Evolutionary conservation across 92 coral and sea anemone species (phyloP).

Genomic region (Porites lobata): DNA sequence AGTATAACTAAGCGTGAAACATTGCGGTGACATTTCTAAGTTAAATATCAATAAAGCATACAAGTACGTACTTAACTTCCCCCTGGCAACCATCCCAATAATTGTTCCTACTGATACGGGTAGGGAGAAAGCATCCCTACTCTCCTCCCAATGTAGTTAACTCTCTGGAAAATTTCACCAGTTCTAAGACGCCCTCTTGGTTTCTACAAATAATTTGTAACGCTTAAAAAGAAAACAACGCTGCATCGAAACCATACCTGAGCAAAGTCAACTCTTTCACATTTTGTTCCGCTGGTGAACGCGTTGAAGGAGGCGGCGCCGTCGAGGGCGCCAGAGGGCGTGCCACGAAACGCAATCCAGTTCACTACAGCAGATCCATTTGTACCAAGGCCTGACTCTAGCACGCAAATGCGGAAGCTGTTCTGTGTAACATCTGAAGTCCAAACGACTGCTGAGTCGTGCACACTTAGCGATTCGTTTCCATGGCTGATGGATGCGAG

Average conservation of each 20-base stretch:
- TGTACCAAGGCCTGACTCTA: slow-evolving; percentile 61
- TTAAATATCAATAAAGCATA: too few species aligned
- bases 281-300: slow-evolving; percentile 65
- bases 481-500: slow-evolving; percentile 61
- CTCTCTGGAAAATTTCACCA: too few species aligned
- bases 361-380: slow-evolving; percentile 45
- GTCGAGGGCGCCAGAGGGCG: slow-evolving; percentile 43
- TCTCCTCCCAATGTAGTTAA: too few species aligned
- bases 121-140: too few species aligned
- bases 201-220: too few species aligned
- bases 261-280: slow-evolving; percentile 52
- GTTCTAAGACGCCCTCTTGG: too few species aligned
- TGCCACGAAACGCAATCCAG: slow-evolving; percentile 62
- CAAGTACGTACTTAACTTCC: too few species aligned
- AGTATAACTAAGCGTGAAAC: too few species aligned
- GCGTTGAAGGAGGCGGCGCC: slow-evolving; percentile 38
- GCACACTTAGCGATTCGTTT: slow-evolving; percentile 1
- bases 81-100: too few species aligned
- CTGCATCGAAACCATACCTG: slow-evolving; percentile 20
- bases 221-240: not conserved
- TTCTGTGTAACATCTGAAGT: slow-evolving; percentile 38
- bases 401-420: slow-evolving; percentile 52
- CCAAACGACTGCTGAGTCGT: slow-evolving; percentile 59
- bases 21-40: too few species aligned
- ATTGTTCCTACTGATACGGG: too few species aligned